Evolutionary conservation across 2,113 vertebrate genomes (phyloP).

Genomic region (Mustela nigripes): DNA sequence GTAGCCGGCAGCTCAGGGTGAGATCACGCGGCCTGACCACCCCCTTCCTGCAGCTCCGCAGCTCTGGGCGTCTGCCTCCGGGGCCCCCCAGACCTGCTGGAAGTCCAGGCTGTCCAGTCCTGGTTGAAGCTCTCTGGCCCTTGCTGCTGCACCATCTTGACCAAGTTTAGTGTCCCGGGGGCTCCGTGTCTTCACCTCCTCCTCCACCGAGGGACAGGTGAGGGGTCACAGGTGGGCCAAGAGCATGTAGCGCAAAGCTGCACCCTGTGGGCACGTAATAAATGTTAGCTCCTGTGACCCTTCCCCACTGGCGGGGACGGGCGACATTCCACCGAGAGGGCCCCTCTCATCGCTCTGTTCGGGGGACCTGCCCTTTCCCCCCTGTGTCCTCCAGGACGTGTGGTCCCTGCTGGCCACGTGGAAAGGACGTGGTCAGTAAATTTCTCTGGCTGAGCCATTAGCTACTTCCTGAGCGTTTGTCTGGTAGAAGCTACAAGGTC

Average conservation of each 20-base stretch:
- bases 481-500: background rate
- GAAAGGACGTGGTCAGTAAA: rapidly evolving
- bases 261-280: background rate
- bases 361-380: background rate
- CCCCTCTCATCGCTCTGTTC: rapidly evolving
- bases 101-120: background rate
- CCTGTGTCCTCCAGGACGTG: background rate
- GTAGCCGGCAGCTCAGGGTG: background rate
- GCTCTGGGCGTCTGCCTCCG: rapidly evolving
- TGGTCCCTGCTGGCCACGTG: rapidly evolving
- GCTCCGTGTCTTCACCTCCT: background rate
- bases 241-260: background rate
- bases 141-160: too few relatives aligned
- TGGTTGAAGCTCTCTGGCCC: background rate
- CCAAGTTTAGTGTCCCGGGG: rapidly evolving
- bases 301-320: rapidly evolving
- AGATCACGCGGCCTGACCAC: background rate
- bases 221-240: background rate
- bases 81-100: background rate
- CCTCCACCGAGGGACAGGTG: rapidly evolving
- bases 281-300: rapidly evolving
- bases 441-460: background rate
- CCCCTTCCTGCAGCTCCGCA: background rate
- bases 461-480: background rate
- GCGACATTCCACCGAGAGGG: rapidly evolving